Evolutionary conservation across 2,113 vertebrate genomes (phyloP), one percentile per base, ranked within the genome.

Genomic region (Atlantisia rogersi): DNA sequence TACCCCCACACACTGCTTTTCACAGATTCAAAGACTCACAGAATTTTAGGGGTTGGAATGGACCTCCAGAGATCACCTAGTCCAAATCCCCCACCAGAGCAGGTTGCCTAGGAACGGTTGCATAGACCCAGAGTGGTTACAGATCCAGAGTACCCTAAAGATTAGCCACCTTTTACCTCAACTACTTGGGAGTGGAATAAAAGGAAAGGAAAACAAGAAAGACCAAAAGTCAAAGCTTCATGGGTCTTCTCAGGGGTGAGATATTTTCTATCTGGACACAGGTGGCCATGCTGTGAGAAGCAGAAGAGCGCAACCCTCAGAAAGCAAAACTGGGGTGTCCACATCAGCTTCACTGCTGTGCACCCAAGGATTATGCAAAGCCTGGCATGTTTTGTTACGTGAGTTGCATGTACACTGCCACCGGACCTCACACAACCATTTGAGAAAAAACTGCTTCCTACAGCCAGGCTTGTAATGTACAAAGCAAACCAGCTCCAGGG

Each of bases 191-290:
- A 80, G 12, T 12, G 2, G 14, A 69, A 63, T 63, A 21, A 55
- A 74, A 81, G n/a, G 70, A 75, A 86, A 89, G 4, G 15, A 88
- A 74, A 82, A 12, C 1, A 52, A 53, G 22, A 70, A 74, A 71
- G 26, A 73, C 10, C 42, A 44, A 79, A 87, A 73, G 4, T 46
- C 28, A 62, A 46, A 37, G 46, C 35, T 64, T 50, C 18, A 17
- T 21, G 0, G 0, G 2, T 77, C 53, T 68, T 65, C 21, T 76
- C 50, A 17, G 12, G 10, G 68, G 11, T 39, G 18, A 64, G 28
- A 7, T 19, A 4, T 12, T 76, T 60, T 39, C 20, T 40, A 10
- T 18, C 40, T 50, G 19, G 24, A 44, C 31, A 74, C 35, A 46
- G 7, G 19, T 63, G 28, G 24, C 7, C 69, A 26, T 3, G 19